A percentile compares a stretch with the other conserved stretches of the same genome.
Conservation (phyloP, 1,140 invertebrate genomes). For the Colletes gigas region DNA sequence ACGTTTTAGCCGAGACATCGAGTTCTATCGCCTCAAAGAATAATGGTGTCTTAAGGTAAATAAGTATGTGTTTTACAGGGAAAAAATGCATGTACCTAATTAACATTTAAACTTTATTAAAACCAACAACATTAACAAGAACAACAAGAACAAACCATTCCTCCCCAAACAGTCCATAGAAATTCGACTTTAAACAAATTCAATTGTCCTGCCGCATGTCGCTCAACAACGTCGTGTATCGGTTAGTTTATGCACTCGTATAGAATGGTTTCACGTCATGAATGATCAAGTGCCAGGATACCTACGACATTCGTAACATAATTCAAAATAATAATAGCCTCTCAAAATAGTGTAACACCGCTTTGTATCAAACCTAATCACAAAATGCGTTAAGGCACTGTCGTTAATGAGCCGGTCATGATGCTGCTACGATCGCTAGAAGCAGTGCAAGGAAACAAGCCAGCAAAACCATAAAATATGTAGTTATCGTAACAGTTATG, state of each 20-base stretch:
- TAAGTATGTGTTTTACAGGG: not conserved
- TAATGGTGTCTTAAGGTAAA: not conserved
- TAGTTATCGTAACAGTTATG: slow-evolving; percentile 52
- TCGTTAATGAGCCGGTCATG: slow-evolving; percentile 42
- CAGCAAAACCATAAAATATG: slow-evolving; percentile 54
- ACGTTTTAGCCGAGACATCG: no score
- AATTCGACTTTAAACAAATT: slow-evolving; percentile 47
- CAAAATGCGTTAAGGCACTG: slow-evolving; percentile 36
- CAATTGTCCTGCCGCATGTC: slow-evolving; percentile 45
- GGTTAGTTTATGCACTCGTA: slow-evolving; percentile 42
- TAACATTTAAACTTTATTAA: slow-evolving; percentile 68
- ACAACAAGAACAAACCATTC: slow-evolving; percentile 61
- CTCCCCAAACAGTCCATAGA: slow-evolving; percentile 46
- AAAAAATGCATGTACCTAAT: slow-evolving; percentile 11
- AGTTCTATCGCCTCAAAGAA: not conserved
- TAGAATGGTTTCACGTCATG: slow-evolving; percentile 43
- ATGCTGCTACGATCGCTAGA: slow-evolving; percentile 56
- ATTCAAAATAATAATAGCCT: slow-evolving; percentile 49
- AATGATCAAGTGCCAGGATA: slow-evolving; percentile 55
- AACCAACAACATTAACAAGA: slow-evolving; percentile 67
- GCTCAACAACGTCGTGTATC: slow-evolving; percentile 48
- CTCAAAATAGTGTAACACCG: slow-evolving; percentile 19
- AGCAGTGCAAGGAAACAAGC: slow-evolving; percentile 67
- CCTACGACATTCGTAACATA: slow-evolving; percentile 67
- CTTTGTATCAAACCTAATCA: slow-evolving; percentile 25